Conservation (phyloP, 2,888 invertebrate genomes). For the Ophion ventricosus region DNA sequence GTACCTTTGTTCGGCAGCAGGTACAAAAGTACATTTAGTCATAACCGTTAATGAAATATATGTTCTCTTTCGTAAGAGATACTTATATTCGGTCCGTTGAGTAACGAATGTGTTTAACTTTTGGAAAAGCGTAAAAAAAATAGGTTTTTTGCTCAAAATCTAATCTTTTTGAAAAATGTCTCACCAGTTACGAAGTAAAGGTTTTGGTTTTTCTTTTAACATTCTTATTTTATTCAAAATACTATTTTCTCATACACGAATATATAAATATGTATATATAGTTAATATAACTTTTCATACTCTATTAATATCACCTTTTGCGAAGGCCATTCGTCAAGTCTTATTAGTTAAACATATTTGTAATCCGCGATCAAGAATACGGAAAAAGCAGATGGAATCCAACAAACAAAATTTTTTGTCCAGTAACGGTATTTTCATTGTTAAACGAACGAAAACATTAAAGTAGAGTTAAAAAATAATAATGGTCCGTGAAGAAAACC, state of each 20-base stretch:
- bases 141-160: neutral
- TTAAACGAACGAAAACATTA: neutral
- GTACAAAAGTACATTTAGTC: no score
- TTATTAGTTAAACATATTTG: neutral
- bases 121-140: neutral
- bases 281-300: neutral
- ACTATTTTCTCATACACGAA: neutral
- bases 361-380: neutral
- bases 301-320: neutral
- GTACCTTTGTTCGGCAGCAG: no score
- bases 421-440: no score
- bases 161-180: neutral
- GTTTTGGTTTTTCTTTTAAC: neutral
- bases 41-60: no score
- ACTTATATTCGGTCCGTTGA: no score
- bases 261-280: neutral
- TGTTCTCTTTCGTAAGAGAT: no score
- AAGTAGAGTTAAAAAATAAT: slow-evolving; percentile 27
- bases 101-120: neutral
- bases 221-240: neutral
- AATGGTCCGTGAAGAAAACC: neutral
- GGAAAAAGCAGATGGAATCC: neutral
- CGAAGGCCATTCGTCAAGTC: neutral
- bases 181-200: neutral
- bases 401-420: neutral